Evolutionary conservation across 2,888 invertebrate genomes (phyloP).

Genomic region (Fragum sueziense): DNA sequence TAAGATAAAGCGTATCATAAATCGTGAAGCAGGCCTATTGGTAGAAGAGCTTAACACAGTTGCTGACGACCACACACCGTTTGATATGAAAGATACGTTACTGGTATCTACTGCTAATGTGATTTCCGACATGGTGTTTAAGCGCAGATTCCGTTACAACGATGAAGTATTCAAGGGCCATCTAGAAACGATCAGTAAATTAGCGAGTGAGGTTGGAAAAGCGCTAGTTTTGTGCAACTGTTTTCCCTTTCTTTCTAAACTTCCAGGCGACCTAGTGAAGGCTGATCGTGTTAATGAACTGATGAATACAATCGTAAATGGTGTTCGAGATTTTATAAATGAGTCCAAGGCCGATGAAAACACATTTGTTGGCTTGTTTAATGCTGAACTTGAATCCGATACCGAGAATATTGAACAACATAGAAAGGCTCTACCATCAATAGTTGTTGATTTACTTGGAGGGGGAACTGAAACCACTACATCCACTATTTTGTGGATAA

Average conservation of each 20-base stretch:
- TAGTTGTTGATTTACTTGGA: conserved; percentile 9
- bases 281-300: background rate
- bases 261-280: conserved; percentile 1
- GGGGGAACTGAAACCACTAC: conserved; percentile 33
- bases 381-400: background rate
- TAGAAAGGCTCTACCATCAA: background rate
- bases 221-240: conserved; percentile 12
- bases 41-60: background rate
- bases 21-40: conserved; percentile 21
- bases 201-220: background rate
- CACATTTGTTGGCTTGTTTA: background rate
- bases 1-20: conserved; percentile 30
- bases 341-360: background rate
- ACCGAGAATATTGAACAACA: background rate
- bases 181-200: background rate
- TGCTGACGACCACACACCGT: background rate
- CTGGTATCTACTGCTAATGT: conserved; percentile 17
- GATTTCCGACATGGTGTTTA: conserved; percentile 13
- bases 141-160: conserved; percentile 15
- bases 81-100: conserved; percentile 27
- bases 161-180: background rate
- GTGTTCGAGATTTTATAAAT: background rate
- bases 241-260: conserved; percentile 17
- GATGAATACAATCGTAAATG: background rate
- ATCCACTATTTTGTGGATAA: conserved; percentile 8